Percentiles rank a stretch among this genome's conserved stretches.
Evolutionary conservation across 2,113 vertebrate species (phyloP).

Genomic region (Lagenorhynchus albirostris): DNA sequence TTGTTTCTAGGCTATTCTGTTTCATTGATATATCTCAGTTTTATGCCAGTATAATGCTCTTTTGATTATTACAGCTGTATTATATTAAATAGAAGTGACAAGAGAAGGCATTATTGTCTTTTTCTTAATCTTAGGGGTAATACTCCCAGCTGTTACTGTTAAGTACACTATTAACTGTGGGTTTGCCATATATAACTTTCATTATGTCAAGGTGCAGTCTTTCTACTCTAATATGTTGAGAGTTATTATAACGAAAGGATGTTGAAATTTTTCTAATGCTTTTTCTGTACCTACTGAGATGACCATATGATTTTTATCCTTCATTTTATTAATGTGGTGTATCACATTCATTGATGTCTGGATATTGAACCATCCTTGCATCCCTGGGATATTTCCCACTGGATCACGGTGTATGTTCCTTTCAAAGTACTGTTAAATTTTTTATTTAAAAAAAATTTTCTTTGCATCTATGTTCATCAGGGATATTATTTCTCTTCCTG

Average conservation of each 20-base stretch:
- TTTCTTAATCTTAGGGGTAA: neutral
- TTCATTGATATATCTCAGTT: neutral
- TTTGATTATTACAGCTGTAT: neutral
- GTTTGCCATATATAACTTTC: neutral
- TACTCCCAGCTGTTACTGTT: neutral
- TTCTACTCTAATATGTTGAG: neutral
- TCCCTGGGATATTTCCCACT: neutral
- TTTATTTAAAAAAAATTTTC: neutral
- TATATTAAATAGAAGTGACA: neutral
- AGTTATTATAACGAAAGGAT: neutral
- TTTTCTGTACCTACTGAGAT: neutral
- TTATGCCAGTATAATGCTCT: neutral
- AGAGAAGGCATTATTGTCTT: neutral
- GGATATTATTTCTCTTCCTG: neutral
- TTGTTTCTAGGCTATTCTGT: no score
- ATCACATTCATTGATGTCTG: neutral
- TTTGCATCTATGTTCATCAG: neutral
- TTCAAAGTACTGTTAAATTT: neutral
- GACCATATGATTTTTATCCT: neutral
- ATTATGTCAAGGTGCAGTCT: neutral
- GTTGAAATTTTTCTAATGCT: neutral
- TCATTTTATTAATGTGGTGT: neutral
- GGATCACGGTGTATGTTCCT: neutral
- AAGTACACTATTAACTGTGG: neutral
- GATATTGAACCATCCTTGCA: neutral